Evolutionary conservation across 2,888 invertebrate species (phyloP).

Genomic region (Drosophila acutilabella): DNA sequence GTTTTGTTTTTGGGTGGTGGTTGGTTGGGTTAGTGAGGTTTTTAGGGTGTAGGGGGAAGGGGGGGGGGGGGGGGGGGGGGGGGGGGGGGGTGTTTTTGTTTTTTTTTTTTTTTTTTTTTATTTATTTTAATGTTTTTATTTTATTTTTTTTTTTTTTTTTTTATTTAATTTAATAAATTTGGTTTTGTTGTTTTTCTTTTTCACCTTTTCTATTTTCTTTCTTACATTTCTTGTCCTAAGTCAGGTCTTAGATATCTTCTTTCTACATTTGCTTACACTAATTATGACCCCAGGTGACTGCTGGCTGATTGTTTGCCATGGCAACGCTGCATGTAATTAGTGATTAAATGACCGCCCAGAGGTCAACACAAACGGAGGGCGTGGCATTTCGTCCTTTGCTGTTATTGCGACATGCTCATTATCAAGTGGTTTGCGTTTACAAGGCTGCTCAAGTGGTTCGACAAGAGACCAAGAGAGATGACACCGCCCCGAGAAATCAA

Average conservation of each 20-base stretch:
- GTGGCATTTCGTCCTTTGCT: slow-evolving; percentile 34
- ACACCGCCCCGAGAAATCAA: slow-evolving; percentile 11
- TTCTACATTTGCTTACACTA: slow-evolving; percentile 79
- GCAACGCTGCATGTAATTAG: slow-evolving; percentile 76
- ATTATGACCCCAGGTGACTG: slow-evolving; percentile 77
- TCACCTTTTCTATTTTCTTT: slow-evolving; percentile 43
- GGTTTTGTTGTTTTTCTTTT: too few species aligned
- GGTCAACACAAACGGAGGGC: slow-evolving; percentile 56
- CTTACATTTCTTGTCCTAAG: slow-evolving; percentile 22
- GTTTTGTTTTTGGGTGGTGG: too few species aligned
- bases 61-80: too few species aligned
- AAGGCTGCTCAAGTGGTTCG: slow-evolving; percentile 54
- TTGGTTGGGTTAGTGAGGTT: too few species aligned
- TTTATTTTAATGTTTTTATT: too few species aligned
- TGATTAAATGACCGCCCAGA: slow-evolving; percentile 78
- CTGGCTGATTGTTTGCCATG: slow-evolving; percentile 63
- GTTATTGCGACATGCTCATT: slow-evolving; percentile 70
- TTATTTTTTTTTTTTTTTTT: too few species aligned
- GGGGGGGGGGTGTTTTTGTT: too few species aligned
- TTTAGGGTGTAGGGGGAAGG: too few species aligned
- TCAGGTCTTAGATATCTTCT: slow-evolving; percentile 64
- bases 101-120: too few species aligned
- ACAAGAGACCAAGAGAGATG: slow-evolving; percentile 33
- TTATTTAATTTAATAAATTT: too few species aligned
- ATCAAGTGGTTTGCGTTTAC: slow-evolving; percentile 66